A percentile compares a stretch with the other conserved stretches of the same genome.
Conservation (phyloP, 2,797 vertebrate genomes). For the Melanogrammus aeglefinus region DNA sequence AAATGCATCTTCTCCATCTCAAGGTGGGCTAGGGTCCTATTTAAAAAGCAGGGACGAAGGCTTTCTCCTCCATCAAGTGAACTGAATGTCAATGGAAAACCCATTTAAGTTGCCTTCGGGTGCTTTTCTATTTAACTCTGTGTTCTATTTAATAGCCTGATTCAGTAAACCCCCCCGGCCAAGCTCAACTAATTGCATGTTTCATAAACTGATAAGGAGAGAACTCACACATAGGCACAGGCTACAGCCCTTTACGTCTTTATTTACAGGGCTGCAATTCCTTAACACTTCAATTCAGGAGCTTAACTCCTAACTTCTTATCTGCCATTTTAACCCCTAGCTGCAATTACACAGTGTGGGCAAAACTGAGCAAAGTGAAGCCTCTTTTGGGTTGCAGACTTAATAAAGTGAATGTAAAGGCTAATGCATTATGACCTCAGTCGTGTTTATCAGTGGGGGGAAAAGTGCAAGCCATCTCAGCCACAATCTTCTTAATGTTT, state of each 20-base stretch:
- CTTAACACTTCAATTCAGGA: conserved; percentile 53
- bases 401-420: background rate
- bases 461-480: too few species aligned
- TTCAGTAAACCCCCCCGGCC: conserved; percentile 60
- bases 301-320: conserved; percentile 41
- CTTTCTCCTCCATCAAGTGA: conserved; percentile 46
- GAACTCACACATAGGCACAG: conserved; percentile 55
- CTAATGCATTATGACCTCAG: background rate
- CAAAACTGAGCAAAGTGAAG: conserved; percentile 24
- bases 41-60: conserved; percentile 36
- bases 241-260: conserved; percentile 44
- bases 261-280: conserved; percentile 53
- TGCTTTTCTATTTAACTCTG: conserved; percentile 61
- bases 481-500: too few species aligned
- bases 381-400: conserved; percentile 20
- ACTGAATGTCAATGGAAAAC: conserved; percentile 65
- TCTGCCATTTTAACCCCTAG: conserved; percentile 51
- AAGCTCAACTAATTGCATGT: conserved; percentile 67
- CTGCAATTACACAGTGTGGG: conserved; percentile 41
- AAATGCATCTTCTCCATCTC: conserved; percentile 35
- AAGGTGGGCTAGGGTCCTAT: conserved; percentile 39
- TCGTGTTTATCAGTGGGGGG: too few species aligned
- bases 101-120: conserved; percentile 63
- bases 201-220: conserved; percentile 68
- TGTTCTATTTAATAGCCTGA: conserved; percentile 64